Base-by-base conservation (phyloP, 2,888 invertebrate genomes). In the Eugnorisma glareosa region DNA sequence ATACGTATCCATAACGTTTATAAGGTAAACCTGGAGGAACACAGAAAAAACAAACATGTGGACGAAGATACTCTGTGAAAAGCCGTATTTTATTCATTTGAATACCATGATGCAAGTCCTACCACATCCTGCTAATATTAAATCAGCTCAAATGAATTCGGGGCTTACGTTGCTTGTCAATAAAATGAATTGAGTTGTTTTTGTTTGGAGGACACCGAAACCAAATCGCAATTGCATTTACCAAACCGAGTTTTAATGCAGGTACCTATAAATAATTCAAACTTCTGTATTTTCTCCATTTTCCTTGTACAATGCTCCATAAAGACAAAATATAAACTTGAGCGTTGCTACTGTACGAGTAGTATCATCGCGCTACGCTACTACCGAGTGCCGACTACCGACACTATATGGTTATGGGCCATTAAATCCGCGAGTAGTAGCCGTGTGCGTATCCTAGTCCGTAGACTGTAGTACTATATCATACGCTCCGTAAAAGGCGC, bases 361-460 rank as follows among this genome's bases (percentile, higher is more conserved):
- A 77, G n/a, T 59, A 45, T 77, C 35, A 80, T 83, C 57, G 28
- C 18, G 64, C 51, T 51, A 51, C 43, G 64, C 37, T 59, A 59
- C 61, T 61, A 37, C 45, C 37, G 82, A 67, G 45, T 69, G 35
- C 45, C 66, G 43, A 43, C 59, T 77, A 13, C 64, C 28, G 64
- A 79, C 66, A 82, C 67, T 45, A 21, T 82, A 69, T 51, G 28
- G 70, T 85, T 70, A 73, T 85, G 82, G 72, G 71, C 68, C 77
- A 81, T 82, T 75, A 83, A 81, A 67, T 45, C 37, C 70, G 51
- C 48, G 40, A 77, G 83, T 67, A 48, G 66, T 66, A 70, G 43
- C 48, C 54, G 78, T 24, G 48, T 76, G 80, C 40, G 77, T 77
- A 59, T 61, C 57, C n/a, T 51, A 77, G 51, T 24, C 37, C 10